Evolutionary conservation across 1,140 invertebrate species (phyloP), one percentile per base, ranked within the genome.

Genomic region (Thrips palmi): DNA sequence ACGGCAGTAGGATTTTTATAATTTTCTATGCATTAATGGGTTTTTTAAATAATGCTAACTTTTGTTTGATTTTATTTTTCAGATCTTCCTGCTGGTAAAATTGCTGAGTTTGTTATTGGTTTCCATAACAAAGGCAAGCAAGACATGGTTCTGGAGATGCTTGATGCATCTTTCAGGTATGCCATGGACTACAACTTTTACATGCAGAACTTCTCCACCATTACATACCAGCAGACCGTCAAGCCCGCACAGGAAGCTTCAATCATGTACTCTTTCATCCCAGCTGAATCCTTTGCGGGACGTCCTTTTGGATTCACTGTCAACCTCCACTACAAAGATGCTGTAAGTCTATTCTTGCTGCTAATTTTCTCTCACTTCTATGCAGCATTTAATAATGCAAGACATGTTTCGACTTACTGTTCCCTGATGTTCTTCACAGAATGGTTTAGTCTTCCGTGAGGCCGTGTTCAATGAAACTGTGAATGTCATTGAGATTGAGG

Each of bases 391-490:
- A 10, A 19, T 7, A 28, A 37, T 28, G 5, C 12, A 8, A 24
- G 4, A 12, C 10, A 37, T 28, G 28, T 6, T 6, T 37, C 11
- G 6, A 27, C 11, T 15, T 11, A 28, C 4, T 37, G 6, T 32
- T 33, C 11, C 6, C 5, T 33, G n/a, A 7, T 44, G 43, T 50
- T 53, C 39, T 45, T 52, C 53, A 17, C 48, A 82, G 74, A 73
- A 71, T 50, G 75, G 76, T 24, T 62, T 67, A 33, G 58, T 64
- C 32, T 89, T 68, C 55, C 67, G 74, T 50, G 89, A 92, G 62
- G 83, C 92, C 42, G 87, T 98, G 1, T 99, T 89, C 67, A 99
- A 99, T 59, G 87, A 97, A 62, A 98, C 94, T n/a, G 70, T 99
- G 4, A 85, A 86, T 57, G 86, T 98, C 45, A 71, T 92, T 22